Evolutionary conservation across 1,140 invertebrate genomes (phyloP).

Genomic region (Megalonaias nervosa): DNA sequence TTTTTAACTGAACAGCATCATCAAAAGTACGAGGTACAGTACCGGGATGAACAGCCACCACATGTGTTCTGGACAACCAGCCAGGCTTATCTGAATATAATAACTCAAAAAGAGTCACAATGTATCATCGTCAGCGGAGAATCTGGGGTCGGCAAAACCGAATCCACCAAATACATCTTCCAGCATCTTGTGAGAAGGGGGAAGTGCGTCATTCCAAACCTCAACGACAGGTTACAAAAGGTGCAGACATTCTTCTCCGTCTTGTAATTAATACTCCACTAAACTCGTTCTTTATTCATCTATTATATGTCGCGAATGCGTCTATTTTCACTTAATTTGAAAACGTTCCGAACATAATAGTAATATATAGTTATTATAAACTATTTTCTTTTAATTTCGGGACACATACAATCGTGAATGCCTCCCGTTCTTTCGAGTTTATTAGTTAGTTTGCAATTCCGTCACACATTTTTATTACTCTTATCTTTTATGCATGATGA

Average conservation of each 20-base stretch:
- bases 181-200: constrained; percentile 34
- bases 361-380: too few species aligned
- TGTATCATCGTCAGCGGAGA: constrained; percentile 81
- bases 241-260: not conserved
- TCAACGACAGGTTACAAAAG: constrained; percentile 16
- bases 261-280: not conserved
- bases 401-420: too few species aligned
- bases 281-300: not conserved
- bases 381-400: too few species aligned
- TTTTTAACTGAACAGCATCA: not conserved
- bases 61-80: constrained; percentile 89
- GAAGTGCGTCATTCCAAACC: not conserved
- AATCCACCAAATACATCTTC: constrained; percentile 70
- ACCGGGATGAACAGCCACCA: constrained; percentile 74
- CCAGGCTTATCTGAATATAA: constrained; percentile 79
- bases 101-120: constrained; percentile 80
- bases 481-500: too few species aligned
- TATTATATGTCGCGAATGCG: not conserved
- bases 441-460: too few species aligned
- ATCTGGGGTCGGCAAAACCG: constrained; percentile 97
- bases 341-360: too few species aligned
- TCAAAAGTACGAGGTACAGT: not conserved
- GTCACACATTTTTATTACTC: too few species aligned
- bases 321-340: not conserved
- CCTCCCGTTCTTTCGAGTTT: too few species aligned